phyloP scores from a whole-genome alignment of 2,888 invertebrate species.

The Amiota minor region DNA sequence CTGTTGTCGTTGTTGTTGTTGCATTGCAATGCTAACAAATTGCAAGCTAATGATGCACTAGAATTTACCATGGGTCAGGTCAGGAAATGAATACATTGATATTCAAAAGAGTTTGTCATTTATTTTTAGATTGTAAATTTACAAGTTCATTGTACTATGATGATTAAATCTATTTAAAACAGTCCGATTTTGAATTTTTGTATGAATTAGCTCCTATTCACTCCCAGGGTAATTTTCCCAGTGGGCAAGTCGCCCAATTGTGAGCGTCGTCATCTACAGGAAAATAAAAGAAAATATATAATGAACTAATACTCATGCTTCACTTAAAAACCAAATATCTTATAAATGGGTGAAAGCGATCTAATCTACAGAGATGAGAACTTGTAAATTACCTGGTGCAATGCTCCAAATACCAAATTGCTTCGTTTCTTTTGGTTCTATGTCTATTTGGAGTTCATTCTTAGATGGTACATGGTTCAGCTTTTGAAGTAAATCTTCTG shows the following conservation, averaged over 20 bases:
- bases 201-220: slow-evolving; percentile 28
- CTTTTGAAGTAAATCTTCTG: slow-evolving; percentile 43
- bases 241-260: slow-evolving; percentile 66
- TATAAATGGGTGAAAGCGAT: no score
- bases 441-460: not conserved
- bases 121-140: no score
- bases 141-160: no score
- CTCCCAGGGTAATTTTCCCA: slow-evolving; percentile 68
- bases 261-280: slow-evolving; percentile 52
- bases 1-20: not conserved
- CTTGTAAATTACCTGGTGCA: slow-evolving; percentile 52
- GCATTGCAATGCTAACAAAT: not conserved
- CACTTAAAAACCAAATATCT: no score
- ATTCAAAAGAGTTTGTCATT: no score
- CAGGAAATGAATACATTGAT: no score
- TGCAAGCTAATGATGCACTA: not conserved
- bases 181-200: no score
- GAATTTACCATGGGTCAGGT: no score
- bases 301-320: no score
- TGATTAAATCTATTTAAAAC: no score
- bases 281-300: slow-evolving; percentile 21
- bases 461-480: slow-evolving; percentile 29
- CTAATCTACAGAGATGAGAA: not conserved
- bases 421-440: slow-evolving; percentile 4
- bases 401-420: slow-evolving; percentile 64